These are phyloP conservation scores for Pterois miles DNA, from an alignment of 2,797 vertebrate genomes.

Conservation along the genomic window DNA sequence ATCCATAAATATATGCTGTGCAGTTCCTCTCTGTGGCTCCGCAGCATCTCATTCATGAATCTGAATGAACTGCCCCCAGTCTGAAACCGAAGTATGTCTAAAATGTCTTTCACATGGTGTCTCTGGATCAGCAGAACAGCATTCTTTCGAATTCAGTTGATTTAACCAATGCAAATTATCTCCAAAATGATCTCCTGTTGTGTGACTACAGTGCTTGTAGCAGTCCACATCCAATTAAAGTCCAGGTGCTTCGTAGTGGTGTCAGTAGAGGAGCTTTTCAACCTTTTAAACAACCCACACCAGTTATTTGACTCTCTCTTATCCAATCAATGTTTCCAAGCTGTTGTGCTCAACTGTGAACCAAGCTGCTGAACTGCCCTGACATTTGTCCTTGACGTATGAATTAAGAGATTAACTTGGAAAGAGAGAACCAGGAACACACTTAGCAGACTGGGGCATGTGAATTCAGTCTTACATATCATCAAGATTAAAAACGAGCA, in stretches of 20 bases:
- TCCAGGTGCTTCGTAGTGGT: not conserved
- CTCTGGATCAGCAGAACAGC: not conserved
- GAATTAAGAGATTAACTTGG: slow-evolving; percentile 52
- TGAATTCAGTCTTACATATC: not conserved
- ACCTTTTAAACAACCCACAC: not conserved
- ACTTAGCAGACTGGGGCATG: not conserved
- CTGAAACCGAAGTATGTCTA: not conserved
- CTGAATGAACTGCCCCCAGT: not conserved
- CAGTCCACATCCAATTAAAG: not conserved
- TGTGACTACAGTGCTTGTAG: not conserved
- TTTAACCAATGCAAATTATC: not conserved
- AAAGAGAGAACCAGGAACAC: not conserved
- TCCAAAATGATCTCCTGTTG: not conserved
- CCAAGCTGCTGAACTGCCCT: slow-evolving; percentile 17
- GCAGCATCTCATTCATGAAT: not conserved
- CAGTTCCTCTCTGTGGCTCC: not conserved
- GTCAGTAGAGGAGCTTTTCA: not conserved
- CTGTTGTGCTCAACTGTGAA: slow-evolving; percentile 29
- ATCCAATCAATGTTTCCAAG: slow-evolving; percentile 42
- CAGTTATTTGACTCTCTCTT: slow-evolving; percentile 29
- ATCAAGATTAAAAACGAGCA: not conserved
- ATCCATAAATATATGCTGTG: not conserved
- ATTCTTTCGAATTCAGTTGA: not conserved
- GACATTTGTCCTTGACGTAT: slow-evolving; percentile 61
- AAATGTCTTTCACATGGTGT: not conserved